phyloP scores from a whole-genome alignment of 1,140 invertebrate genomes.

The Drosophila lowei region DNA sequence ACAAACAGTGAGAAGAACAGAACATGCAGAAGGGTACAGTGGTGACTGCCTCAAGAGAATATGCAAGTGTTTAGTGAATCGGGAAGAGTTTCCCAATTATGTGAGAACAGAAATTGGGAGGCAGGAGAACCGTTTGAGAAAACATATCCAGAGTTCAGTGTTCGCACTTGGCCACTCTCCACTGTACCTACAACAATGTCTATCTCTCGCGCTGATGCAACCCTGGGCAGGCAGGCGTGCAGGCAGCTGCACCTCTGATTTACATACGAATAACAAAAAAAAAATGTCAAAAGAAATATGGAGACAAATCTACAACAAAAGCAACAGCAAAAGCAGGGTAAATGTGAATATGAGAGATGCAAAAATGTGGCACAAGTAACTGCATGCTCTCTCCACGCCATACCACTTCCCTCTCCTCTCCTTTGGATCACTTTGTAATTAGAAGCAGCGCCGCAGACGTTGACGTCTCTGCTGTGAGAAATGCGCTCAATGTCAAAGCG shows the following conservation, averaged over 20 bases:
- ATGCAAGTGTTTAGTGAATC: neutral
- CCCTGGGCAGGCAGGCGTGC: constrained; percentile 32
- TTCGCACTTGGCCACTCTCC: neutral
- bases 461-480: constrained; percentile 28
- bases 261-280: constrained; percentile 39
- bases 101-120: no score
- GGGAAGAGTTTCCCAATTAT: no score
- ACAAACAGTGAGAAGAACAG: constrained; percentile 2
- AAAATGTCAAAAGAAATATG: constrained; percentile 25
- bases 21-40: constrained; percentile 9
- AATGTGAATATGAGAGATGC: constrained; percentile 61
- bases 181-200: constrained; percentile 41
- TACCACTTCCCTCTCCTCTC: neutral
- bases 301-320: constrained; percentile 16
- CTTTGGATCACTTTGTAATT: constrained; percentile 55
- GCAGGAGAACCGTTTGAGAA: no score
- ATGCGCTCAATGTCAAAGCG: constrained; percentile 72
- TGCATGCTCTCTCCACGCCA: constrained; percentile 38
- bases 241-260: constrained; percentile 34
- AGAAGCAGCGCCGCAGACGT: constrained; percentile 49
- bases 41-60: constrained; percentile 2
- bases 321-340: constrained; percentile 32
- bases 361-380: constrained; percentile 76
- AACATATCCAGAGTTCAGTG: no score
- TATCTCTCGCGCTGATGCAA: constrained; percentile 28